These are phyloP conservation scores for Spongia lamella DNA, from an alignment of 37 sponge, comb jelly and placozoan genomes.

Conservation along the genomic window DNA sequence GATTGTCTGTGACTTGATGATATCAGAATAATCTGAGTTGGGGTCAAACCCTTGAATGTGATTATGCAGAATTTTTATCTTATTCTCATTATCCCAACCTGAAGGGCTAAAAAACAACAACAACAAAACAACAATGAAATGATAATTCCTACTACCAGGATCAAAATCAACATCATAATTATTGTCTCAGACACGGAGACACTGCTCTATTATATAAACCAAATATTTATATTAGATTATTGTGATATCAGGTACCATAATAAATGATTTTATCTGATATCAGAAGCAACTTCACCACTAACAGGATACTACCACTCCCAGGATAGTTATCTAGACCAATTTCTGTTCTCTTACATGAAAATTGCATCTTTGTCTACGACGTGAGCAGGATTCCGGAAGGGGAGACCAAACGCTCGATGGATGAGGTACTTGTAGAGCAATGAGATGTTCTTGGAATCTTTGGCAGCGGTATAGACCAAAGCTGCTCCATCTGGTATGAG, in stretches of 20 bases:
- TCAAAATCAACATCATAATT: no score
- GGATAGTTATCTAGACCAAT: no score
- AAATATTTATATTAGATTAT: no score
- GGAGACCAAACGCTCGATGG: conserved; percentile 80
- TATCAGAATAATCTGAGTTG: conserved; percentile 40
- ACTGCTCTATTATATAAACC: no score
- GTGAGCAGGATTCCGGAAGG: conserved; percentile 79
- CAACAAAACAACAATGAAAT: no score
- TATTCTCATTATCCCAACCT: conserved; percentile 97
- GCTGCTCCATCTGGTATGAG: conserved; percentile 88
- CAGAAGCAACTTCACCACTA: no score
- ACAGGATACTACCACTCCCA: no score
- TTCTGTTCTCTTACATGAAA: conserved; percentile 87
- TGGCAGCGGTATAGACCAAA: conserved; percentile 82
- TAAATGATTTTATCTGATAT: no score
- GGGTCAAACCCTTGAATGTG: conserved; percentile 75
- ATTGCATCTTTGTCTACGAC: conserved; percentile 91
- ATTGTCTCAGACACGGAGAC: no score
- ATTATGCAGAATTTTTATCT: conserved; percentile 86
- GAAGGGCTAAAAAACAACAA: conserved; percentile 90
- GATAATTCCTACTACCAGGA: no score
- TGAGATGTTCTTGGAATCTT: conserved; percentile 81
- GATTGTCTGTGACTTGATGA: conserved; percentile 62
- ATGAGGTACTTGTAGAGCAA: conserved; percentile 87
- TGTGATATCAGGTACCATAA: no score